phyloP scores from a whole-genome alignment of 2,113 vertebrate species.

The zebrafish (Danio rerio) region GRCz12tu NC_133192.1:11862001-11862500 shows the following conservation, averaged over 20 bases:
- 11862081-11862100: neutral
- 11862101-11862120: neutral
- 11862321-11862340: constrained; percentile 22
- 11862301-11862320: neutral
- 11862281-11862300: neutral
- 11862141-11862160: neutral
- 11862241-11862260: neutral
- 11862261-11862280: neutral
- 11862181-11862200: neutral
- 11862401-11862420: neutral
- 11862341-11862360: constrained; percentile 28
- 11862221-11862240: neutral
- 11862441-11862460: neutral
- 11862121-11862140: neutral
- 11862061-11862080: no score
- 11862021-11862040: no score
- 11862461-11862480: neutral
- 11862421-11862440: neutral
- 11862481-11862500: neutral
- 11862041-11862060: no score
- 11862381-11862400: constrained; percentile 37
- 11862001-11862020: no score
- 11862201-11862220: neutral
- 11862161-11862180: neutral
- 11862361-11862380: constrained; percentile 21